Percentiles rank a stretch among this genome's conserved stretches.
phyloP scores from a whole-genome alignment of 1,140 invertebrate genomes.

The Drosophila repleta region DNA sequence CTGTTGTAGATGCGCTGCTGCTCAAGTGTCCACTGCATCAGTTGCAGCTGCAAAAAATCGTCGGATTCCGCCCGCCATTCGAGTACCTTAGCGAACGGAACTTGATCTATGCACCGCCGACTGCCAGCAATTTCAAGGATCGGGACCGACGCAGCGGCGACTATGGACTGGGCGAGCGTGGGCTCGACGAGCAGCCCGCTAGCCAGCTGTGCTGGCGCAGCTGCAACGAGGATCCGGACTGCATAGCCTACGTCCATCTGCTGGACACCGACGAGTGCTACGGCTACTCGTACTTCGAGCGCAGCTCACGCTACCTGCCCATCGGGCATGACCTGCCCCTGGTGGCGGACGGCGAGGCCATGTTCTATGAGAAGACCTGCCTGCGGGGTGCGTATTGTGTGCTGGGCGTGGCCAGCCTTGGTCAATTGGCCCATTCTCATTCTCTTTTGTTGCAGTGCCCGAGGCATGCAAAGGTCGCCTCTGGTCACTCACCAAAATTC shows the following conservation, averaged over 20 bases:
- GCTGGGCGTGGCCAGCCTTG: conserved; percentile 33
- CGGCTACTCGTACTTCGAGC: conserved; percentile 79
- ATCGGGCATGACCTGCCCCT: conserved; percentile 75
- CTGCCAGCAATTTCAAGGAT: conserved; percentile 57
- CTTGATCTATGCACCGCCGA: conserved; percentile 61
- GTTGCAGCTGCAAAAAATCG: conserved; percentile 81
- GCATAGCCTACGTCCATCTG: conserved; percentile 84
- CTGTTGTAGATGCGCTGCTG: conserved; percentile 54
- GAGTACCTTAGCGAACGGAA: conserved; percentile 68
- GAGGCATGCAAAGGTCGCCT: conserved; percentile 78
- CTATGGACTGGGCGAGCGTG: conserved; percentile 6
- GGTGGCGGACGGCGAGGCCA: conserved; percentile 83
- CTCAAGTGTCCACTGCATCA: conserved; percentile 81
- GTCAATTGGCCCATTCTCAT: conserved; percentile 4
- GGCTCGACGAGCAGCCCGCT: conserved; percentile 81
- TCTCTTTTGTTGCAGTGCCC: conserved; percentile 65
- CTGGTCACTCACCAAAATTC: conserved; percentile 85
- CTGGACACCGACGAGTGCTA: conserved; percentile 84
- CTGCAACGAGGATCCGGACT: conserved; percentile 83
- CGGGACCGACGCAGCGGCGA: conserved; percentile 55
- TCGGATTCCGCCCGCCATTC: conserved; percentile 77
- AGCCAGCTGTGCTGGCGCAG: conserved; percentile 84
- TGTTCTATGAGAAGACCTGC: conserved; percentile 85
- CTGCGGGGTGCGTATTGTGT: conserved; percentile 70
- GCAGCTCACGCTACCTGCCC: conserved; percentile 59